These are phyloP conservation scores for Acronicta psi DNA, from an alignment of 2,888 invertebrate species.

Conservation along the genomic window DNA sequence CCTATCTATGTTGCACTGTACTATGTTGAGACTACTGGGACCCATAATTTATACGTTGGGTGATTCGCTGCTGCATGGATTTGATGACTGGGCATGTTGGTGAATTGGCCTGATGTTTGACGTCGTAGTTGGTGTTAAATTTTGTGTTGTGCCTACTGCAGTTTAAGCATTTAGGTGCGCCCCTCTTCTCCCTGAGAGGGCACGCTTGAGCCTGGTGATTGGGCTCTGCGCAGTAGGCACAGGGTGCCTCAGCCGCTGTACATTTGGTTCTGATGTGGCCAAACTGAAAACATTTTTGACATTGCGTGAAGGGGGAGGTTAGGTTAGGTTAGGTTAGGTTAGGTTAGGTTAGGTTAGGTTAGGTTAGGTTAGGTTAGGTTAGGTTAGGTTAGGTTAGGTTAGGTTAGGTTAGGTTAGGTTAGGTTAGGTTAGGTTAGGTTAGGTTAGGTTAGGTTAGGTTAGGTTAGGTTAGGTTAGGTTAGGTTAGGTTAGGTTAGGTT, in stretches of 20 bases:
- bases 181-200: neutral
- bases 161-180: neutral
- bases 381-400: slow-evolving; percentile 29
- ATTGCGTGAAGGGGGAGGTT: slow-evolving; percentile 4
- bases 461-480: slow-evolving; percentile 47
- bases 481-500: slow-evolving; percentile 46
- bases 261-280: too few species aligned
- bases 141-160: neutral
- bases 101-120: neutral
- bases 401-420: slow-evolving; percentile 31
- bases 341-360: slow-evolving; percentile 22
- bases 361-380: slow-evolving; percentile 40
- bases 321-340: slow-evolving; percentile 39
- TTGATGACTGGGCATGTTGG: neutral
- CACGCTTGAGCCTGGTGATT: neutral
- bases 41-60: neutral
- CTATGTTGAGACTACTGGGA: neutral
- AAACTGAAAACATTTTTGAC: neutral
- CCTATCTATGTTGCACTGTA: slow-evolving; percentile 4
- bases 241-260: too few species aligned
- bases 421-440: slow-evolving; percentile 32
- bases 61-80: neutral
- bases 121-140: neutral
- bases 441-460: slow-evolving; percentile 40
- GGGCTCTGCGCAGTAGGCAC: too few species aligned